A percentile compares a stretch with the other conserved stretches of the same genome.
These are phyloP conservation scores for Nudaria mundana DNA, from an alignment of 2,888 invertebrate genomes.

Conservation along the genomic window DNA sequence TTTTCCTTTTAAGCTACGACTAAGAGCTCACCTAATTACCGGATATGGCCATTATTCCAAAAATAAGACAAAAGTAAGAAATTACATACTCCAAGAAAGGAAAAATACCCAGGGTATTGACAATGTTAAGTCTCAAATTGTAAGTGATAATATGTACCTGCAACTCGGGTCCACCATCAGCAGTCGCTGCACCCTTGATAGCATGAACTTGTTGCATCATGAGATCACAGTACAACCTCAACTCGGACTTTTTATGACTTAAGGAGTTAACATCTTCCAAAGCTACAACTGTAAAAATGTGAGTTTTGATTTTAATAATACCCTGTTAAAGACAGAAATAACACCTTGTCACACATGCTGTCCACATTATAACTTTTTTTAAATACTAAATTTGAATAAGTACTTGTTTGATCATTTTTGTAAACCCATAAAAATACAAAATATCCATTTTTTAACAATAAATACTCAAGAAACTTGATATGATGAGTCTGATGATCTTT, in stretches of 20 bases:
- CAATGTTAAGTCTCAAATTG: too few relatives aligned
- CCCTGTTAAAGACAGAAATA: neutral
- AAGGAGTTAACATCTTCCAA: conserved; percentile 82
- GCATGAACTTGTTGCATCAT: conserved; percentile 92
- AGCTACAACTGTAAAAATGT: conserved; percentile 50
- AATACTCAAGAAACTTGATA: too few relatives aligned
- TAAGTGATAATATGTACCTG: too few relatives aligned
- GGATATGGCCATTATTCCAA: too few relatives aligned
- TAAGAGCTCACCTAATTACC: too few relatives aligned
- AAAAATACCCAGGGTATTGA: too few relatives aligned
- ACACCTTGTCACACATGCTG: neutral
- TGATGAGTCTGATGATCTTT: neutral
- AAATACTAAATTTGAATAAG: neutral
- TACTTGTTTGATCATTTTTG: too few relatives aligned
- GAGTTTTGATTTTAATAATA: neutral
- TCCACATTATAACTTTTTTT: neutral
- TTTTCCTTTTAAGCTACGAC: too few relatives aligned
- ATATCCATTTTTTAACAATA: too few relatives aligned
- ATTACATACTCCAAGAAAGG: too few relatives aligned
- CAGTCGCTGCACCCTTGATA: conserved; percentile 83
- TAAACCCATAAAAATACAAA: too few relatives aligned
- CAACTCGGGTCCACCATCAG: conserved; percentile 80
- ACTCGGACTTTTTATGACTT: conserved; percentile 88
- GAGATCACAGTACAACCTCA: conserved; percentile 89
- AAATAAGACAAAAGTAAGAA: too few relatives aligned